These are phyloP conservation scores for Calliphora vicina DNA, from an alignment of 1,140 invertebrate genomes.

Conservation along the genomic window DNA sequence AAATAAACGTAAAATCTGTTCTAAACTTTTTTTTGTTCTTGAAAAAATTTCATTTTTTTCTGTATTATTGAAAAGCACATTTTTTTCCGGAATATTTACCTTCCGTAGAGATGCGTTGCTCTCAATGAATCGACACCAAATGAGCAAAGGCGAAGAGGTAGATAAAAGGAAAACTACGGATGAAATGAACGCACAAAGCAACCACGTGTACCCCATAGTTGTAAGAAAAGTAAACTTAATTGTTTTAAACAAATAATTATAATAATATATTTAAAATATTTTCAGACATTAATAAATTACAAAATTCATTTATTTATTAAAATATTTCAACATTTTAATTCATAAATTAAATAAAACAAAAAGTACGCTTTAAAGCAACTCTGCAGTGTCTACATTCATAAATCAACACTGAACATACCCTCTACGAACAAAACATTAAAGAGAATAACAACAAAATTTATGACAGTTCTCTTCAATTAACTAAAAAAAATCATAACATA, in stretches of 20 bases:
- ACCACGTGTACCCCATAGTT: not conserved
- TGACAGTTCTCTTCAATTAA: not conserved
- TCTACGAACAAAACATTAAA: not conserved
- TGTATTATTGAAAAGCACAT: not conserved
- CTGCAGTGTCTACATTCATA: not conserved
- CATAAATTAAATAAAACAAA: too few species aligned
- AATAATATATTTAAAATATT: too few species aligned
- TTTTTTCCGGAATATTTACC: conserved; percentile 8
- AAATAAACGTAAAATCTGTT: conserved; percentile 15
- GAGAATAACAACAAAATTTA: not conserved
- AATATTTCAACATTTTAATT: too few species aligned
- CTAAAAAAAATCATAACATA: not conserved
- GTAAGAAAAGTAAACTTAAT: not conserved
- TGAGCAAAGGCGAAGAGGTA: conserved; percentile 5
- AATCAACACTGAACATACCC: not conserved
- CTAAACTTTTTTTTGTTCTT: not conserved
- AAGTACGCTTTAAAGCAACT: not conserved
- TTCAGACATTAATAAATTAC: too few species aligned
- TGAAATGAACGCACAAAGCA: not conserved
- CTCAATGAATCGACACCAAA: conserved; percentile 26
- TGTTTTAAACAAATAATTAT: not conserved
- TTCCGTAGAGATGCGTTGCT: conserved; percentile 7
- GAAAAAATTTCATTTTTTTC: not conserved
- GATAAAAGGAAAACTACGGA: not conserved
- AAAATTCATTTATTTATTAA: too few species aligned